Evolutionary conservation across 2,113 vertebrate genomes (phyloP), one percentile per base, ranked within the genome.

Genomic region (Cavia porcellus): DNA sequence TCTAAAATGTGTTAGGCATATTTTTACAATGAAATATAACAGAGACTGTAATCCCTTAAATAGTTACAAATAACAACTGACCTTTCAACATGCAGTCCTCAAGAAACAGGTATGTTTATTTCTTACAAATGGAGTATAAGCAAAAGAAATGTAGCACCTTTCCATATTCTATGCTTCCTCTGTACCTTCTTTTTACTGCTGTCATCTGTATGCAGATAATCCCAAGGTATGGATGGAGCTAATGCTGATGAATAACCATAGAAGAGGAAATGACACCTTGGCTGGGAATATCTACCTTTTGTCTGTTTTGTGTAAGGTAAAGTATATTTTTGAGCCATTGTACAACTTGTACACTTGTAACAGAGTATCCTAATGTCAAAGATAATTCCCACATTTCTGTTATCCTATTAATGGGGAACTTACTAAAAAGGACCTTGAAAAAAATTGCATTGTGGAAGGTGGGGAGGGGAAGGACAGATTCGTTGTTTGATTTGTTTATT

Each of bases 131-230:
- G 11, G 15, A 17, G 32, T 38, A 8, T 77, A 81, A 68, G 8
- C 3, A 75, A 13, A 77, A 35, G 15, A 62, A 68, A 30, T 45
- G 0, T 24, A 20, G 4, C 15, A 0, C 1, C 0, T 12, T 66
- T 66, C 38, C 3, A 32, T 62, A 55, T 42, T 19, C 13, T 62
- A 11, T 20, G 8, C 10, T 47, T 28, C 25, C 13, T 72, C 6
- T 4, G 38, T 6, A 59, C 19, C 11, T 83, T 45, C 30, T 30
- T 24, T 68, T 55, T 22, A 30, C 8, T 57, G 3, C 14, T 64
- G 8, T 10, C 42, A 32, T 12, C 1, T 55, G 32, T 24, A 28
- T 57, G 13, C 25, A 80, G 14, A 80, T 52, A 61, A 79, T 84
- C 5, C 1, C 22, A 47, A 50, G 50, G 10, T 30, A 0, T 38